Evolutionary conservation across 2,888 invertebrate genomes (phyloP).

Genomic region (Crocallis elinguaria): DNA sequence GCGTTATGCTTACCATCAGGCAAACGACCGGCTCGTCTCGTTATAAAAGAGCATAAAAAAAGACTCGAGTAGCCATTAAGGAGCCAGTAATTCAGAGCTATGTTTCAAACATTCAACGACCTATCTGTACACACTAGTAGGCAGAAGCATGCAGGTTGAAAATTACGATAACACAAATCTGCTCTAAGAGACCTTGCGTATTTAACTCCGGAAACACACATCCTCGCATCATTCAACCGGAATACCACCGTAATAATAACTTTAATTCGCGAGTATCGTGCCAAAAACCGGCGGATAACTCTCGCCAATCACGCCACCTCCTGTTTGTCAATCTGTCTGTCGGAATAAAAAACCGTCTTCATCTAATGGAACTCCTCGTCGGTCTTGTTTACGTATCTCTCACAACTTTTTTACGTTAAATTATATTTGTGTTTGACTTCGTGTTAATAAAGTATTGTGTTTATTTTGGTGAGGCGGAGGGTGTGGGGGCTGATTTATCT

Average conservation of each 20-base stretch:
- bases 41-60: no score
- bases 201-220: neutral
- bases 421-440: conserved; percentile 37
- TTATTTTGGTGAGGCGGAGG: conserved; percentile 27
- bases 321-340: conserved; percentile 23
- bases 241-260: neutral
- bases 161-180: no score
- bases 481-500: conserved; percentile 25
- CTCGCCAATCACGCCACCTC: neutral
- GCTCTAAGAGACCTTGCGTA: no score
- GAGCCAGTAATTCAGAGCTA: no score
- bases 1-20: no score
- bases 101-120: no score
- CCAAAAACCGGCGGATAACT: conserved; percentile 9
- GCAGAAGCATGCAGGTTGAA: no score
- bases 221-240: neutral
- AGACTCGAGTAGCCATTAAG: no score
- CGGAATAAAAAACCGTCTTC: conserved; percentile 33
- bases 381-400: conserved; percentile 32
- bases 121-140: no score
- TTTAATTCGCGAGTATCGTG: neutral
- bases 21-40: no score
- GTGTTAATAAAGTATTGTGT: conserved; percentile 37
- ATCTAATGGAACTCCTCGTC: conserved; percentile 50
- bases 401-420: conserved; percentile 36